A percentile compares a stretch with the other conserved stretches of the same genome.
These are phyloP conservation scores for Pristionchus arcanus DNA, from an alignment of 2,888 invertebrate genomes.

Conservation along the genomic window DNA sequence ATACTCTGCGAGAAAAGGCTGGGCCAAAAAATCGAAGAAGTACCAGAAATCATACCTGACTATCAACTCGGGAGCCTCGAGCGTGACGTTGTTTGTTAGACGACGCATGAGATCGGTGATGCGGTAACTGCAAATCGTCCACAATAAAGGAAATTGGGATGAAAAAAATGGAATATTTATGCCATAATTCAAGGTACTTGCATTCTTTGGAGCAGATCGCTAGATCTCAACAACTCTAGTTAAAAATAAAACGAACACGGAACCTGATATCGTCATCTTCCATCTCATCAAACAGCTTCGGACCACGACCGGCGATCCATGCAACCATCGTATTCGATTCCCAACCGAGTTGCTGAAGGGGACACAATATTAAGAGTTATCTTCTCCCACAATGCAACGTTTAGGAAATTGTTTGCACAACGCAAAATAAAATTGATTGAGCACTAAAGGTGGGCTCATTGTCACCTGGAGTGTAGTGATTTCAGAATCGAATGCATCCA, in stretches of 20 bases:
- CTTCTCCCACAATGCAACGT: too few species aligned
- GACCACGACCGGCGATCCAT: constrained; percentile 75
- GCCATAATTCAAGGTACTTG: too few species aligned
- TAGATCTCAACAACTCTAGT: neutral
- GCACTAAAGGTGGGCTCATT: too few species aligned
- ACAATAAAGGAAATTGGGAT: neutral
- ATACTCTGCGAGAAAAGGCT: too few species aligned
- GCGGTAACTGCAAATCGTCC: constrained; percentile 26
- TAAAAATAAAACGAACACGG: neutral
- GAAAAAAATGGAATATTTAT: too few species aligned
- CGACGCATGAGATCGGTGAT: constrained; percentile 70
- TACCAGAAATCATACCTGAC: constrained; percentile 58
- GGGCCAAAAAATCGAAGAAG: too few species aligned
- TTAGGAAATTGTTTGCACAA: too few species aligned
- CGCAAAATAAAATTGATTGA: too few species aligned
- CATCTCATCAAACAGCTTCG: constrained; percentile 68
- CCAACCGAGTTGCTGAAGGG: constrained; percentile 69
- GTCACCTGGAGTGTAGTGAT: constrained; percentile 67
- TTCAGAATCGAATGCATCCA: constrained; percentile 66
- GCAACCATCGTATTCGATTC: constrained; percentile 69
- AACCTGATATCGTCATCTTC: constrained; percentile 62
- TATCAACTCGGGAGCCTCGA: constrained; percentile 61
- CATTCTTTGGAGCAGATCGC: neutral
- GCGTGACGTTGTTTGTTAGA: constrained; percentile 64
- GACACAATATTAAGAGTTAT: neutral